Conservation (phyloP, 1,140 invertebrate species). For the Meloidogyne hapla region DNA sequence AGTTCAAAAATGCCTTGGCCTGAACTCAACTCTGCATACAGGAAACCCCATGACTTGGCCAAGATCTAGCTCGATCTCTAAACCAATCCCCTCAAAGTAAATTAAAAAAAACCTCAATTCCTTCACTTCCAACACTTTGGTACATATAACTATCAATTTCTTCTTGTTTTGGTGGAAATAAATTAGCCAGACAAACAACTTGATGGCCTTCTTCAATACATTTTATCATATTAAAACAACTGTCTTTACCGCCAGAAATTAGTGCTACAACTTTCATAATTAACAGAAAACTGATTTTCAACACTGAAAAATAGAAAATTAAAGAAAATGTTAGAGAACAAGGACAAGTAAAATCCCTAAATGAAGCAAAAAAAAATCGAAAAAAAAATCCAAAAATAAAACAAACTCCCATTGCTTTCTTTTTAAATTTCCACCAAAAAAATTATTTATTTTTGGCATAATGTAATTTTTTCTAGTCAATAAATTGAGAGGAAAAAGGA, state of each 20-base stretch:
- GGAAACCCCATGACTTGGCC: too few relatives aligned
- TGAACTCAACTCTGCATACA: too few relatives aligned
- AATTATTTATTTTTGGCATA: background rate
- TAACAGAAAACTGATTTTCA: background rate
- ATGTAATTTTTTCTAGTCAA: slow-evolving; percentile 13
- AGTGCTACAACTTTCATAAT: slow-evolving; percentile 84
- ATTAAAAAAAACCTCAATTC: slow-evolving; percentile 70
- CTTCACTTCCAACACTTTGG: slow-evolving; percentile 94
- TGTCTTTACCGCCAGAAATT: slow-evolving; percentile 96
- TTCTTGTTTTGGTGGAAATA: slow-evolving; percentile 79
- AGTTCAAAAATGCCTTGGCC: too few relatives aligned
- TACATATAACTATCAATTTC: slow-evolving; percentile 96
- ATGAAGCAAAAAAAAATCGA: too few relatives aligned
- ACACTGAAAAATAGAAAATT: slow-evolving; percentile 6
- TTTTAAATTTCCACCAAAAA: too few relatives aligned
- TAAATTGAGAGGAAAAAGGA: background rate
- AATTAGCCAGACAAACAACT: slow-evolving; percentile 91
- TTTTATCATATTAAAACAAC: slow-evolving; percentile 97
- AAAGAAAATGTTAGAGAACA: too few relatives aligned
- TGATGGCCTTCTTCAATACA: slow-evolving; percentile 91
- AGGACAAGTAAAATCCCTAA: too few relatives aligned
- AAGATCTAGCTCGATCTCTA: too few relatives aligned
- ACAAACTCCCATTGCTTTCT: too few relatives aligned
- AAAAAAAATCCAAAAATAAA: too few relatives aligned
- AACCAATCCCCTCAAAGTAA: background rate